Base-by-base conservation (phyloP, 2,888 invertebrate species). In the Miltochrista miniata region DNA sequence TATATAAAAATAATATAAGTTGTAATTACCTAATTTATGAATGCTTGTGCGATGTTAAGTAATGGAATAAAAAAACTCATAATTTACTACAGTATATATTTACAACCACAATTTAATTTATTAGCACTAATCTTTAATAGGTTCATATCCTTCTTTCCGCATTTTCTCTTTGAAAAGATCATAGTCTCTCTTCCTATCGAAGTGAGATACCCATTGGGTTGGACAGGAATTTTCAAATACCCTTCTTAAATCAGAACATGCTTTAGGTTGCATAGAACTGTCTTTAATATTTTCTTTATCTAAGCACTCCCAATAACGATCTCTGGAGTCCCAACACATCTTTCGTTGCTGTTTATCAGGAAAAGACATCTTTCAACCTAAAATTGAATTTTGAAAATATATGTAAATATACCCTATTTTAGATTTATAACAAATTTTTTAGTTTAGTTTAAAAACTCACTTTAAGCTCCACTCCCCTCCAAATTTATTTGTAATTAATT, bases 131-230 rank as follows among this genome's bases (percentile, higher is more conserved):
- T 92, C 89, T 81, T 93, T 92, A 62, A 96, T 88, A 39, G 97
- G 97, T 83, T 97, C 97, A 89, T 94, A 96, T 85, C 97, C 98
- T 72, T 96, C 95, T 75, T 95, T 94, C 75, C 96, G 95, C 83
- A 98, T 95, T 92, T 95, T 95, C 71, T 96, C 95, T 90, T 98
- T 97, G 85, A 96, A 98, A 75, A 96, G 93, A 74, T 97, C 93
- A 85, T 96, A 98, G 69, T 96, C 96, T 74, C 97, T 92, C 86
- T 97, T 97, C 70, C 97, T 94, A 90, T 98, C 98, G 84, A 98
- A 98, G 89, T 98, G 98, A 79, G 96, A 96, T 39, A 98, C 97
- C 98, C 98, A 97, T 81, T 96, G 96, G 1, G 93, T 82, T 1
- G 97, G 96, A 77, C 97, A 98, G 18, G 94, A 94, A 56, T 93